Percentiles rank a stretch among this genome's conserved stretches.
Conservation (phyloP, 2,888 invertebrate genomes). For the Meganola albula region DNA sequence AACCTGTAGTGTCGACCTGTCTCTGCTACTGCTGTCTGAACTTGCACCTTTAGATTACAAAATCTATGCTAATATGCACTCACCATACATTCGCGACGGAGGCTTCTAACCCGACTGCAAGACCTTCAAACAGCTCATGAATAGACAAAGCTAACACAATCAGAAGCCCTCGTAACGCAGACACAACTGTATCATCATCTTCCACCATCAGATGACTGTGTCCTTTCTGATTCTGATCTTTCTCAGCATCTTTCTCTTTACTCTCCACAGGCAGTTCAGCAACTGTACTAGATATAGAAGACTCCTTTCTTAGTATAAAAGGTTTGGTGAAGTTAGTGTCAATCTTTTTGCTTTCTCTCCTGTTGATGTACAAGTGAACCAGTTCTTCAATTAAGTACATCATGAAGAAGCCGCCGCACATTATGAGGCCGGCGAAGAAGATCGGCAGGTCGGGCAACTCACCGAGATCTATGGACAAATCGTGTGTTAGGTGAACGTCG, state of each 20-base stretch:
- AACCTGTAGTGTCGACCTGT: no score
- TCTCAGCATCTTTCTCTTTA: slow-evolving; percentile 32
- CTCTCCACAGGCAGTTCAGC: slow-evolving; percentile 9
- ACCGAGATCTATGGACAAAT: slow-evolving; percentile 44
- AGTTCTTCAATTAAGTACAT: slow-evolving; percentile 88
- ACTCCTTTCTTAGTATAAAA: slow-evolving; percentile 50
- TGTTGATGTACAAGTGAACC: slow-evolving; percentile 83
- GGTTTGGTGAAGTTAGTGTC: slow-evolving; percentile 50
- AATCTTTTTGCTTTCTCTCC: slow-evolving; percentile 55
- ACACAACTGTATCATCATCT: slow-evolving; percentile 60
- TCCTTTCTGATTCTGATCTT: slow-evolving; percentile 29
- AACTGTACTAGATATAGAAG: slow-evolving; percentile 2
- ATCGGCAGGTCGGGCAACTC: slow-evolving; percentile 76
- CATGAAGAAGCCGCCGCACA: slow-evolving; percentile 85
- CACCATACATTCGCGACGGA: slow-evolving; percentile 72
- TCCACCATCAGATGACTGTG: slow-evolving; percentile 49
- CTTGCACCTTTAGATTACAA: no score
- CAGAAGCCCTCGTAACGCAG: slow-evolving; percentile 82
- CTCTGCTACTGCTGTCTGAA: no score
- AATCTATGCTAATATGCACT: no score
- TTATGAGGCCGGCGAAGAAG: slow-evolving; percentile 83
- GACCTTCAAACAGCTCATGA: slow-evolving; percentile 91
- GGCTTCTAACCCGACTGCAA: slow-evolving; percentile 87
- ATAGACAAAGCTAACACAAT: slow-evolving; percentile 86
- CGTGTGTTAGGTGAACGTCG: neutral